Evolutionary conservation across 2,888 invertebrate genomes (phyloP), one percentile per base, ranked within the genome.

Genomic region (Sepioteuthis lessoniana): DNA sequence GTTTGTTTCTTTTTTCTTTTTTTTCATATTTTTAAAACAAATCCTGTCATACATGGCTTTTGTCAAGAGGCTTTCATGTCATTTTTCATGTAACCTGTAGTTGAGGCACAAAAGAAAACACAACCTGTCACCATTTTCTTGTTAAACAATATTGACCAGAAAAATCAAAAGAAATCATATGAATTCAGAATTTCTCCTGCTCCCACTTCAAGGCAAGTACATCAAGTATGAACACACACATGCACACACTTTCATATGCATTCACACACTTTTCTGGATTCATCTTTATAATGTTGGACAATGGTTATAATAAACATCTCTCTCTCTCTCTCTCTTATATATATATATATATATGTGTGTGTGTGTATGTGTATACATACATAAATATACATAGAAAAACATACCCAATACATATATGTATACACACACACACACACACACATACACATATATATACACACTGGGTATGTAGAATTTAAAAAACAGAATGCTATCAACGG

Each of bases 261-360:
- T 38, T 13, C 1, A 91, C 31, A 91, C 91, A 91, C 31, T 35
- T 90, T 37, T 90, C 35, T 90, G 37, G 13, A 35, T 35, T 37
- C 35, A 90, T 90, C 19, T 37, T 21, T 35, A 90, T 90, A 3
- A 19, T 37, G 13, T n/a, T 35, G 19, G 1, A 35, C 90, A n/a
- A 37, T 37, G 35, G 90, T 8, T 21, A 37, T 21, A 21, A 90
- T 90, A 90, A 21, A 8, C 25, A 35, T 37, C 0, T 90, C 42
- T 42, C 42, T 5, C 42, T 42, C 42, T 42, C 42, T 42, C 42
- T 31, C 76, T 31, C n/a, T 31, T 90, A 90, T 37, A 90, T 90
- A 90, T 90, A 90, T 90, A 90, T 90, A 90, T 90, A 90, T 90
- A 90, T 90, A 90, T 90, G 21, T 90, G 21, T 37, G 4, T 90